Evolutionary conservation across 2,888 invertebrate species (phyloP).

Genomic region (Spialia ferax): DNA sequence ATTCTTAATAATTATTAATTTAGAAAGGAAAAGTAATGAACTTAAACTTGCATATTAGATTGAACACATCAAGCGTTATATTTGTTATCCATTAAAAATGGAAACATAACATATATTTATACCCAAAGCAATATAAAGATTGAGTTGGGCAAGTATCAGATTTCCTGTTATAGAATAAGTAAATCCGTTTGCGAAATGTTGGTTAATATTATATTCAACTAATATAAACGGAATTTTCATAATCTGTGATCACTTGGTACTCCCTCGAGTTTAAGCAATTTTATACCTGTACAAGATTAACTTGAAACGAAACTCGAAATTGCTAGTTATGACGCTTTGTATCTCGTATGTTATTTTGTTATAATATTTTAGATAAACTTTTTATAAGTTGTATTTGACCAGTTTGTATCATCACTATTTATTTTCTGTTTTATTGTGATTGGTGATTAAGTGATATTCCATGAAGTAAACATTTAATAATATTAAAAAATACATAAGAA

Average conservation of each 20-base stretch:
- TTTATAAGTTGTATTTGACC: constrained; percentile 22
- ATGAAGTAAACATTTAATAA: constrained; percentile 21
- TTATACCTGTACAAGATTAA: constrained; percentile 70
- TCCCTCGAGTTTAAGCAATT: constrained; percentile 83
- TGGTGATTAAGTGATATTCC: constrained; percentile 45
- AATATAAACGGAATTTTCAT: constrained; percentile 77
- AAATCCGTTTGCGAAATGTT: constrained; percentile 74
- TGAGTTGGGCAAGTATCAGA: constrained; percentile 72
- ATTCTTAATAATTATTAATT: too few species aligned
- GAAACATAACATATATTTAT: background rate
- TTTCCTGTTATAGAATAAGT: constrained; percentile 73
- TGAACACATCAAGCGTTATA: background rate
- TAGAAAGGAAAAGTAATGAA: background rate
- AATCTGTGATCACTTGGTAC: constrained; percentile 87
- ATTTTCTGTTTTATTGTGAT: constrained; percentile 21
- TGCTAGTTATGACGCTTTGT: constrained; percentile 57
- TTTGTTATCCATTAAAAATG: background rate
- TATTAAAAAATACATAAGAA: background rate
- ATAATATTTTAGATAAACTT: constrained; percentile 42
- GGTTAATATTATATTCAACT: constrained; percentile 78
- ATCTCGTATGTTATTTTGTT: constrained; percentile 59
- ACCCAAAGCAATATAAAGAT: constrained; percentile 6
- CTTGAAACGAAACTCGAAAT: constrained; percentile 64
- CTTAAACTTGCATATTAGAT: background rate
- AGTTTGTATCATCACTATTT: constrained; percentile 26